Evolutionary conservation across 2,888 invertebrate genomes (phyloP).

Genomic region (Sabatieria punctata): DNA sequence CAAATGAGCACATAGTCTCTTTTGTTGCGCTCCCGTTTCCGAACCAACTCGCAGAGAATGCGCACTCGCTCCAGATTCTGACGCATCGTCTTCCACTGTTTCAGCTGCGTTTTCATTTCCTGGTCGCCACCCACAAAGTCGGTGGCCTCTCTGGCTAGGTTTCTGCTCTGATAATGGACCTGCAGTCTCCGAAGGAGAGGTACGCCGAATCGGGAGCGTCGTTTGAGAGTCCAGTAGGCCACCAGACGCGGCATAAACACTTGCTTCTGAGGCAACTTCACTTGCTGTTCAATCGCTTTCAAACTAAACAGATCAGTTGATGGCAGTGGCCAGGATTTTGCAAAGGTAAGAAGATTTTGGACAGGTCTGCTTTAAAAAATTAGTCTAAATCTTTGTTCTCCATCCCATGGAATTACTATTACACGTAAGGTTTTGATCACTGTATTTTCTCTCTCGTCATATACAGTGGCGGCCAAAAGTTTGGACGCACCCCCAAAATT

Average conservation of each 20-base stretch:
- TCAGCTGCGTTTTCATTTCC: not conserved
- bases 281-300: conserved; percentile 3
- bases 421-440: too few relatives aligned
- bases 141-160: not conserved
- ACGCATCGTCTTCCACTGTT: conserved; percentile 79
- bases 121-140: not conserved
- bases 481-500: too few relatives aligned
- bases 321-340: too few relatives aligned
- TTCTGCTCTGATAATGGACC: conserved; percentile 16
- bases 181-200: conserved; percentile 65
- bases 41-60: conserved; percentile 74
- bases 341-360: conserved; percentile 15
- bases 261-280: not conserved
- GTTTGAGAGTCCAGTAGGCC: conserved; percentile 90
- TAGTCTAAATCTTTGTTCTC: too few relatives aligned
- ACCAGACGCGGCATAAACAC: conserved; percentile 57
- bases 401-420: too few relatives aligned
- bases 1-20: conserved; percentile 44
- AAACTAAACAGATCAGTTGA: conserved; percentile 9
- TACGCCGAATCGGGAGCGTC: conserved; percentile 84
- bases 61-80: conserved; percentile 83
- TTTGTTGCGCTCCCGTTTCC: conserved; percentile 86
- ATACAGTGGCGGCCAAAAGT: too few relatives aligned
- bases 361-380: too few relatives aligned
- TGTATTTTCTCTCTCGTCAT: too few relatives aligned